Percentiles rank a stretch among this genome's conserved stretches.
Evolutionary conservation across 2,888 invertebrate species (phyloP).

Genomic region (Malachius bipustulatus): DNA sequence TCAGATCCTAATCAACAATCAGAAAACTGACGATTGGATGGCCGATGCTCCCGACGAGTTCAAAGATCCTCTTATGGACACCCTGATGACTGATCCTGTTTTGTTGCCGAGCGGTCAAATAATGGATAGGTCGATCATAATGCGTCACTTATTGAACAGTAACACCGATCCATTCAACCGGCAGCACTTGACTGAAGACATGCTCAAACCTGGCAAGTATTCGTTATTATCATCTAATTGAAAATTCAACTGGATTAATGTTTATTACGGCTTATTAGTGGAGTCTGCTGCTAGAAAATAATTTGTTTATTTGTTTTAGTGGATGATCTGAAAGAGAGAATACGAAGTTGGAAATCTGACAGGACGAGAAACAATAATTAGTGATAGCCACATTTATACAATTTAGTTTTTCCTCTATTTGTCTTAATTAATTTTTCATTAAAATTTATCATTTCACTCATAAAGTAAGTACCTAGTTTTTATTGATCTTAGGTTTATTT

Average conservation of each 20-base stretch:
- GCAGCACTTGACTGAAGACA: constrained; percentile 87
- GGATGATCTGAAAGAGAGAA: constrained; percentile 73
- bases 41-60: constrained; percentile 96
- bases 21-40: constrained; percentile 81
- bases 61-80: constrained; percentile 94
- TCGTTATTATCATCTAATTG: constrained; percentile 5
- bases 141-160: constrained; percentile 88
- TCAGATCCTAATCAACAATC: constrained; percentile 68
- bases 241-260: constrained; percentile 4
- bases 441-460: no score
- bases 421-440: no score
- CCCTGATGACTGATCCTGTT: constrained; percentile 93
- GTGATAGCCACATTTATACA: no score
- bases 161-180: constrained; percentile 97
- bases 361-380: constrained; percentile 43
- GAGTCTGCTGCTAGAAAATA: constrained; percentile 1
- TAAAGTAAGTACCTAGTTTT: no score
- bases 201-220: constrained; percentile 70
- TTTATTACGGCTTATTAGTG: not conserved
- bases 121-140: constrained; percentile 90
- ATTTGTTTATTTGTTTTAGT: constrained; percentile 42
- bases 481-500: no score
- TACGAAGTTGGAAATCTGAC: constrained; percentile 76
- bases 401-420: no score
- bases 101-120: constrained; percentile 76